Evolutionary conservation across 2,888 invertebrate genomes (phyloP).

Genomic region (Endomychus coccineus): DNA sequence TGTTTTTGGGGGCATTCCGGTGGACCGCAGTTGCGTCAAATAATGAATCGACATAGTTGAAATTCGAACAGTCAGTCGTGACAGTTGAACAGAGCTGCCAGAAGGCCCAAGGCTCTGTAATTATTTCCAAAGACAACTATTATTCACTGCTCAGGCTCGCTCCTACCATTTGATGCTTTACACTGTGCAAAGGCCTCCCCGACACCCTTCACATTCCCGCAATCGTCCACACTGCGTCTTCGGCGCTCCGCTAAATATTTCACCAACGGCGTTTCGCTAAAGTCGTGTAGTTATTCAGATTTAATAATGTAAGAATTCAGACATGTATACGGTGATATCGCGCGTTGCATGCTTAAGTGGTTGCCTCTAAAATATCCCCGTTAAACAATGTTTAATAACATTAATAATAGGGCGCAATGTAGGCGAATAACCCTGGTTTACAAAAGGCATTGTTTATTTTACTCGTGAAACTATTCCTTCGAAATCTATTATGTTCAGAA

Average conservation of each 20-base stretch:
- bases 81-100: conserved; percentile 22
- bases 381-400: conserved; percentile 14
- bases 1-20: too few relatives aligned
- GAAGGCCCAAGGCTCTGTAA: conserved; percentile 28
- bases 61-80: conserved; percentile 21
- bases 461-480: too few relatives aligned
- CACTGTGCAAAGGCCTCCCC: conserved; percentile 1
- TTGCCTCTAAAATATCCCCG: conserved; percentile 6
- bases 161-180: conserved; percentile 7
- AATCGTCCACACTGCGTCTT: conserved; percentile 15
- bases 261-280: conserved; percentile 18
- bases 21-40: too few relatives aligned
- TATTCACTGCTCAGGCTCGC: conserved; percentile 27
- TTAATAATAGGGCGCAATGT: too few relatives aligned
- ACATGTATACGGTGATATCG: conserved; percentile 24
- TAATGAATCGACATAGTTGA: too few relatives aligned
- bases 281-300: conserved; percentile 30
- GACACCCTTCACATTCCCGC: conserved; percentile 20
- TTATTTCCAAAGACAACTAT: conserved; percentile 36
- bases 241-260: conserved; percentile 15
- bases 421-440: too few relatives aligned
- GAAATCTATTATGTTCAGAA: too few relatives aligned
- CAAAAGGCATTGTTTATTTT: too few relatives aligned
- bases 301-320: conserved; percentile 31
- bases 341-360: conserved; percentile 20